Percentiles rank a stretch among this genome's conserved stretches.
These are phyloP conservation scores for Ochotona princeps DNA, from an alignment of 2,113 vertebrate genomes.

Conservation along the genomic window DNA sequence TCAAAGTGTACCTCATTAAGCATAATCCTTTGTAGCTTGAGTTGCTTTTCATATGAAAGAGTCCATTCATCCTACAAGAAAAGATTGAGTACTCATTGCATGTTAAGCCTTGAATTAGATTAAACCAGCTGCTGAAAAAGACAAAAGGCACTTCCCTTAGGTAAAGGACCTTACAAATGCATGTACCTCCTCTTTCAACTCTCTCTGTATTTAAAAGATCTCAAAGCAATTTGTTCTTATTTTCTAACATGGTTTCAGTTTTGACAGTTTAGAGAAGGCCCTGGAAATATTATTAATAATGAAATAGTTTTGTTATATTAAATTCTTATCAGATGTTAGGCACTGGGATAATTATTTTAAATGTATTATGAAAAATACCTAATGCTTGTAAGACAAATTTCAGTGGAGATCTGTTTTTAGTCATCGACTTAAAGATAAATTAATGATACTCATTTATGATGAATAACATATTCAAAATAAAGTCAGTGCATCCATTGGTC, in stretches of 20 bases:
- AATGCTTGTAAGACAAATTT: neutral
- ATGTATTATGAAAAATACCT: constrained; percentile 44
- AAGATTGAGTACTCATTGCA: neutral
- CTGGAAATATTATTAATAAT: constrained; percentile 58
- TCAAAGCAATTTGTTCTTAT: constrained; percentile 48
- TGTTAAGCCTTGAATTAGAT: neutral
- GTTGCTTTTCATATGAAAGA: constrained; percentile 50
- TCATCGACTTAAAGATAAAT: constrained; percentile 15
- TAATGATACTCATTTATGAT: constrained; percentile 16
- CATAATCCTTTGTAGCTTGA: constrained; percentile 35
- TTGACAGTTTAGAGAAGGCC: constrained; percentile 49
- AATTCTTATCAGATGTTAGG: constrained; percentile 17
- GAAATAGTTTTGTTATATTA: constrained; percentile 55
- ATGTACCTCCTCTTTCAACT: neutral
- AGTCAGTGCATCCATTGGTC: neutral
- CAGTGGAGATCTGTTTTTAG: neutral
- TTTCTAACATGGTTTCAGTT: constrained; percentile 48
- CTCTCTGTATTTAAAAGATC: constrained; percentile 16
- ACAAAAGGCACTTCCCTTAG: constrained; percentile 40
- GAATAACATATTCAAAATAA: neutral
- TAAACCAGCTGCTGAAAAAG: neutral
- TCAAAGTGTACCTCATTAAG: constrained; percentile 36
- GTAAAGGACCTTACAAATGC: constrained; percentile 2
- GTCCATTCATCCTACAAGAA: constrained; percentile 50
- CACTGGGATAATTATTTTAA: constrained; percentile 13